These are phyloP conservation scores for Lasioglossum pauxillum DNA, from an alignment of 2,888 invertebrate genomes.

Conservation along the genomic window DNA sequence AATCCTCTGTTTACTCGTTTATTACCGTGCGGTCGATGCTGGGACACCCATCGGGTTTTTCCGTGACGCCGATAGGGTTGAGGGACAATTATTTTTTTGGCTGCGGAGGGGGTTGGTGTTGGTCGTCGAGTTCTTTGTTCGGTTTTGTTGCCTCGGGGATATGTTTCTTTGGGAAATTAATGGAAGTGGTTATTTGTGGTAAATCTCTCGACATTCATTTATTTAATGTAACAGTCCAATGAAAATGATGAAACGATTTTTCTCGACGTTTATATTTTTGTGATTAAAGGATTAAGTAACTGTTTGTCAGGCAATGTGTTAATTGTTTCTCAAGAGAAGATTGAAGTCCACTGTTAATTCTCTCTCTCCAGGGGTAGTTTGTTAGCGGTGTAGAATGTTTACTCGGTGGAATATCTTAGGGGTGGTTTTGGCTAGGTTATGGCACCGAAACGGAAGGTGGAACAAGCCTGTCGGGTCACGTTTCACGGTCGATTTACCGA, in stretches of 20 bases:
- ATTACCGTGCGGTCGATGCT: neutral
- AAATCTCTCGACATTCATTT: neutral
- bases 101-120: neutral
- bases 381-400: neutral
- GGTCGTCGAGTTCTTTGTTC: neutral
- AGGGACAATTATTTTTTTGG: neutral
- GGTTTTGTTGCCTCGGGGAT: neutral
- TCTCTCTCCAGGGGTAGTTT: neutral
- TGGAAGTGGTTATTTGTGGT: neutral
- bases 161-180: neutral
- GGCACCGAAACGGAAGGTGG: neutral
- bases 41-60: neutral
- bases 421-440: constrained; percentile 3
- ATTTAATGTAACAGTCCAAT: neutral
- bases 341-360: neutral
- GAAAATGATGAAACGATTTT: neutral
- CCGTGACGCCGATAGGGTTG: neutral
- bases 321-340: neutral
- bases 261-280: neutral
- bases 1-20: constrained; percentile 1
- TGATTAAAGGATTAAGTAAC: neutral
- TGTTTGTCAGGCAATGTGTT: neutral
- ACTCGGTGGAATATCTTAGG: neutral
- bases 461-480: constrained; percentile 1
- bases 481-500: constrained; percentile 15